These are phyloP conservation scores for Tolmerus cingulatus DNA, from an alignment of 2,888 invertebrate genomes.

Conservation along the genomic window DNA sequence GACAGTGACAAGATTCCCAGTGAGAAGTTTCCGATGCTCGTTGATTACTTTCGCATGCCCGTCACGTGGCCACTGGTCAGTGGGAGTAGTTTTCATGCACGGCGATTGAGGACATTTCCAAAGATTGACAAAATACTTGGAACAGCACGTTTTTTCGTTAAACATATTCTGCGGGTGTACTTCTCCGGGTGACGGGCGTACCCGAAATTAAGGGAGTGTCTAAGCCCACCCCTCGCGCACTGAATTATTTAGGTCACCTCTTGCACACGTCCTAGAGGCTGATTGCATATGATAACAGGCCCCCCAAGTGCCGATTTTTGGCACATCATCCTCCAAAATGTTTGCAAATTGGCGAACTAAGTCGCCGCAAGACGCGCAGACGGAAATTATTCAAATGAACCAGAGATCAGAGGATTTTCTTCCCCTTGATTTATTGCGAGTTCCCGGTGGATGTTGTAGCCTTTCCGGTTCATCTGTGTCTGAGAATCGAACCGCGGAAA, in stretches of 20 bases:
- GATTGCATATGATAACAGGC: conserved; percentile 45
- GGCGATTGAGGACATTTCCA: not conserved
- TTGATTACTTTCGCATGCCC: conserved; percentile 9
- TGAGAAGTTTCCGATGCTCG: not conserved
- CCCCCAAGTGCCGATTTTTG: conserved; percentile 35
- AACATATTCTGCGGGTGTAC: conserved; percentile 6
- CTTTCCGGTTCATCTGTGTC: conserved; percentile 22
- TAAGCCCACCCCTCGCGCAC: not conserved
- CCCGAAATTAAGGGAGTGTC: not conserved
- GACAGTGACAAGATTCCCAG: conserved; percentile 21
- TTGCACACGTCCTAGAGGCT: not conserved
- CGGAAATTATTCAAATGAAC: conserved; percentile 29
- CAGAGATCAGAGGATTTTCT: conserved; percentile 18
- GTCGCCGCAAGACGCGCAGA: not conserved
- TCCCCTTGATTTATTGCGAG: not conserved
- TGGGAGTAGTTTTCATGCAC: not conserved
- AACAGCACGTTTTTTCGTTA: conserved; percentile 14
- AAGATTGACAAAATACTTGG: conserved; percentile 15
- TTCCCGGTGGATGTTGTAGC: conserved; percentile 7
- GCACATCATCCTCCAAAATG: not conserved
- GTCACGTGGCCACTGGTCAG: not conserved
- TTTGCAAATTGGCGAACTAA: not conserved
- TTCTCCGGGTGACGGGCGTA: not conserved
- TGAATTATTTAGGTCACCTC: not conserved
- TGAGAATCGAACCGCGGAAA: conserved; percentile 39